phyloP scores from a whole-genome alignment of 2,113 vertebrate genomes.

The Ctenomys sociabilis region DNA sequence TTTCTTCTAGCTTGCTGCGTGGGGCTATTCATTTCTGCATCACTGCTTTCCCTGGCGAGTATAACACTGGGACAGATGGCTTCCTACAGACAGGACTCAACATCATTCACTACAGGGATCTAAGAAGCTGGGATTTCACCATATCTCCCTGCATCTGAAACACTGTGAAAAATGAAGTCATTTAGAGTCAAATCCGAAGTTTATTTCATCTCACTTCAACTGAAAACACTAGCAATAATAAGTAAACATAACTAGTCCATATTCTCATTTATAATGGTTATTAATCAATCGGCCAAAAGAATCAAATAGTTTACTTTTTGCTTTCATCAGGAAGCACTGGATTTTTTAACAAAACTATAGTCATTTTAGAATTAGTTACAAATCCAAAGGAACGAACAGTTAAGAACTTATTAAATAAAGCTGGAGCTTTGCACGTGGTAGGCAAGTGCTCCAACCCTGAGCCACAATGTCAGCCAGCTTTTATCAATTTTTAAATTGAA shows the following conservation, averaged over 20 bases:
- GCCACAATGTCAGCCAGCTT: too few species aligned
- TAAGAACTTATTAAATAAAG: background rate
- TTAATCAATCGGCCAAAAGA: background rate
- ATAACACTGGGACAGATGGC: background rate
- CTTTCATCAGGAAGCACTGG: background rate
- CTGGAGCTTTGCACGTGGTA: background rate
- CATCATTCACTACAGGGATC: background rate
- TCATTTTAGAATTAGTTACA: background rate
- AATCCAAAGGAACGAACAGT: background rate
- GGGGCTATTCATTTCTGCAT: background rate
- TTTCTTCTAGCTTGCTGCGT: background rate
- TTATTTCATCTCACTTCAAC: slow-evolving; percentile 62
- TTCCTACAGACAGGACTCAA: background rate
- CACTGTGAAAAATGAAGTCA: background rate
- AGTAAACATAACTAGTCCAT: background rate
- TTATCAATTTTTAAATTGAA: background rate
- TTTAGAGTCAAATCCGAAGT: background rate
- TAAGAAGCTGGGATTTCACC: background rate
- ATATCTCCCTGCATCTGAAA: background rate
- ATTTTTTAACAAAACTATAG: background rate
- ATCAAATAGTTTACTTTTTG: background rate
- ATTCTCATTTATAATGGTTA: background rate
- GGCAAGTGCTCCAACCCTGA: background rate
- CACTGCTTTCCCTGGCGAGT: background rate
- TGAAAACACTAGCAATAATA: slow-evolving; percentile 71